Base-by-base conservation (phyloP, 2,797 vertebrate genomes). In the Oryzias dopingdopingensis region DNA sequence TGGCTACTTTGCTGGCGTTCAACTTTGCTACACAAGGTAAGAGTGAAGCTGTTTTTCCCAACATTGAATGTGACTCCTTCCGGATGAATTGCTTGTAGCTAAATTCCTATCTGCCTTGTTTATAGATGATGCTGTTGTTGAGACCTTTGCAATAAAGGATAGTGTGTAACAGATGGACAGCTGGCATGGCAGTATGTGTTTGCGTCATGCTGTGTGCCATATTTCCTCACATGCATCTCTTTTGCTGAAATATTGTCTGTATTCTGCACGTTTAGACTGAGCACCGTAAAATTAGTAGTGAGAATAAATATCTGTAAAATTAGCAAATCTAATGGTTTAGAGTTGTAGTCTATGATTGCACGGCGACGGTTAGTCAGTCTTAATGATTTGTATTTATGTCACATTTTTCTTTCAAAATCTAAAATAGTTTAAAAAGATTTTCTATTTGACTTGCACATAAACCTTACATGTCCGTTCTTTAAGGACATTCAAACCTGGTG, bases 11-110 rank as follows among this genome's bases (percentile, higher is more conserved):
- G 79, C 82, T 93, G 80, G 94, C 94, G 51, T 80, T 99, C 82
- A 97, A 93, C 90, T 94, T 94, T 82, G 94, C 94, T 51, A 95
- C 94, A 6, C 95, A 97, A 95, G 96, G 96, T 98, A 94, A 93
- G 92, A 20, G 12, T n/a, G 58, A 29, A 14, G 12, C 23, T 1
- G 2, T 64, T 4, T 61, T 24, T 56, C 14, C 14, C 10, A 62
- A 18, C 1, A 47, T 42, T n/a, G 16, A 14, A 57, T 58, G 18
- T 23, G 46, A 3, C 45, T 40, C 1, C 44, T 5, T 54, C 1
- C 55, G 16, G 23, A 10, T 26, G 8, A 15, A 10, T 5, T 15
- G 2, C 0, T 8, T 26, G 14, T 42, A 20, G 14, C 15, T 29
- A 26, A 53, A 23, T 53, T 18, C 32, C 46, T 48, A 23, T 23